Evolutionary conservation across 2,113 vertebrate genomes (phyloP), one percentile per base, ranked within the genome.

Genomic region (Nesospiza acunhae): DNA sequence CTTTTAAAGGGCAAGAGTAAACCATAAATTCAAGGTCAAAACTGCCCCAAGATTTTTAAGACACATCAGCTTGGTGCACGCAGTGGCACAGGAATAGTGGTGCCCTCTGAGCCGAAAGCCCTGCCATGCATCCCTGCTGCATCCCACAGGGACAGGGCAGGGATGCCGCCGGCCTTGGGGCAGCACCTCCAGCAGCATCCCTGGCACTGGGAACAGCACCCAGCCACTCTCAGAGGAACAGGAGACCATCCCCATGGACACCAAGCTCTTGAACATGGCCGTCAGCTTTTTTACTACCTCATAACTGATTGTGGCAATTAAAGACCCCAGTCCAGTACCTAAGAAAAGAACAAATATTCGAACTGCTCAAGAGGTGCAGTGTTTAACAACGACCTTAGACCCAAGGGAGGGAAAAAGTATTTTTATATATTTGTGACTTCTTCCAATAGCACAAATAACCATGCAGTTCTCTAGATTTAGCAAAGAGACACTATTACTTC

Each of bases 401-500:
- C 4, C 18, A 62, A 50, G 9, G 30, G 12, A 83, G 5, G 22
- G 47, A 69, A 77, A 60, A 35, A 70, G 15, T 23, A 27, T 15
- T 94, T 86, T 60, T 27, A 62, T 19, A 17, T 26, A 49, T 84
- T 60, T 72, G 28, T 62, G n/a, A 70, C 15, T 86, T 42, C 81
- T 41, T 89, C 42, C 42, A 81, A 42, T 19, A 73, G 72, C 56
- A 89, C 52, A 93, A 92, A 90, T 59, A 95, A 89, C 55, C 67
- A 49, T n/a, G 67, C 15, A 67, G 37, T 69, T 94, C n/a, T 55
- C 53, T 47, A 68, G 81, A 75, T 84, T 93, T 77, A 87, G 68
- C 52, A 73, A 75, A 90, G 75, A 93, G 56, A 66, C 22, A 30
- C 24, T 84, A 91, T 88, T 93, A 93, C 76, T 93, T 95, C 72